These are phyloP conservation scores for Microplitis deprimator DNA, from an alignment of 2,888 invertebrate genomes.

Conservation along the genomic window DNA sequence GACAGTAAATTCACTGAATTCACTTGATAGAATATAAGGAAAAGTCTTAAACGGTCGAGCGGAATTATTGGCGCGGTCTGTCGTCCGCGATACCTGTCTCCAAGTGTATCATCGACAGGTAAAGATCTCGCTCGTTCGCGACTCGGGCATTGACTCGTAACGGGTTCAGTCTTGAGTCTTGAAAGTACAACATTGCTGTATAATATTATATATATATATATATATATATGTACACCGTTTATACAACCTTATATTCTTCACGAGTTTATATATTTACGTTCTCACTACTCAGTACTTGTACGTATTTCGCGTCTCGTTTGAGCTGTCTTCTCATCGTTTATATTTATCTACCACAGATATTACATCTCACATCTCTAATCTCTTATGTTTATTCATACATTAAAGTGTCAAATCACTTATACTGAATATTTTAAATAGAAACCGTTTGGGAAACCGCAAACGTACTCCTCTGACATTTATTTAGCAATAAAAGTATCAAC, in stretches of 20 bases:
- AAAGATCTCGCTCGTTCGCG: slow-evolving; percentile 52
- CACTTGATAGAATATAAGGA: not conserved
- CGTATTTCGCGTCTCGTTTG: not conserved
- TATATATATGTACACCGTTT: not conserved
- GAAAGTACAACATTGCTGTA: not conserved
- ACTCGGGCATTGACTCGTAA: slow-evolving; percentile 65
- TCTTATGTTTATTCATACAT: slow-evolving; percentile 1
- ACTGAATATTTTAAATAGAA: not conserved
- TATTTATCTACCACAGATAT: not conserved
- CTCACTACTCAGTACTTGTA: not conserved
- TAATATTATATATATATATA: not conserved
- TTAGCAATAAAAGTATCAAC: no score
- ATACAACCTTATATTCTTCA: not conserved
- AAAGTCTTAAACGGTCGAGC: not conserved
- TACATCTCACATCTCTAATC: not conserved
- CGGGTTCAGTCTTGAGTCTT: slow-evolving; percentile 58
- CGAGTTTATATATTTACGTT: not conserved
- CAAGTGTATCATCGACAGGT: slow-evolving; percentile 56
- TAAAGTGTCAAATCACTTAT: not conserved
- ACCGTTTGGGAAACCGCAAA: no score
- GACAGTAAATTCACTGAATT: not conserved
- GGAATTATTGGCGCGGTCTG: slow-evolving; percentile 33
- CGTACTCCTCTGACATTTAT: no score
- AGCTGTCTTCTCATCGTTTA: not conserved
- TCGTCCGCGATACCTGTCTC: slow-evolving; percentile 42